phyloP scores from a whole-genome alignment of 2,113 vertebrate species.

The Australoheros scitulus region DNA sequence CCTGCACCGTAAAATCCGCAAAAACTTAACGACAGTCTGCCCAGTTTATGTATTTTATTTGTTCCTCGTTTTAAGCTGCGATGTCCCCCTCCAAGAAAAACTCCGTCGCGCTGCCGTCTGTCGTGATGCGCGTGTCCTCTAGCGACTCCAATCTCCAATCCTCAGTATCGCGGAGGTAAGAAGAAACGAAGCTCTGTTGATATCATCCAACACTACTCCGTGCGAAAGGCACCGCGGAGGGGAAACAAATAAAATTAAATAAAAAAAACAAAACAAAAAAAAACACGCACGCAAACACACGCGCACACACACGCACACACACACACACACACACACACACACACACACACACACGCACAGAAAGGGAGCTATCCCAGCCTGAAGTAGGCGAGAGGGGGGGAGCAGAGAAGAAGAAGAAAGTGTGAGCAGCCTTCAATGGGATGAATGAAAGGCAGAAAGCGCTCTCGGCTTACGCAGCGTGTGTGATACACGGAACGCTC shows the following conservation, averaged over 20 bases:
- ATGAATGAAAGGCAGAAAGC: slow-evolving; percentile 62
- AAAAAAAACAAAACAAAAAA: not conserved
- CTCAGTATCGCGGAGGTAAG: slow-evolving; percentile 32
- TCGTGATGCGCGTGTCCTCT: slow-evolving; percentile 62
- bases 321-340: too few species aligned
- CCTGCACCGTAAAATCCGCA: slow-evolving; percentile 56
- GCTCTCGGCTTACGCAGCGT: slow-evolving; percentile 28
- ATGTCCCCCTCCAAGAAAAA: slow-evolving; percentile 10
- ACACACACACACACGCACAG: not conserved
- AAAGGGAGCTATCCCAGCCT: slow-evolving; percentile 41
- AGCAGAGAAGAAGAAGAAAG: slow-evolving; percentile 1
- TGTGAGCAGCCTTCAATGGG: slow-evolving; percentile 50
- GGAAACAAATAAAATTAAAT: not conserved
- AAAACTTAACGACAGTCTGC: slow-evolving; percentile 28
- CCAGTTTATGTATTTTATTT: not conserved
- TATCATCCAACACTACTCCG: slow-evolving; percentile 52
- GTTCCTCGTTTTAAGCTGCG: not conserved
- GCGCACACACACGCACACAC: too few species aligned
- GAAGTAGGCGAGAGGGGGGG: not conserved
- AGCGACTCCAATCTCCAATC: slow-evolving; percentile 40
- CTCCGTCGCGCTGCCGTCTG: slow-evolving; percentile 29
- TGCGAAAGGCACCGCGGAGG: slow-evolving; percentile 32
- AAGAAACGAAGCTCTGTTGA: slow-evolving; percentile 49
- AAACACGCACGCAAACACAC: too few species aligned
- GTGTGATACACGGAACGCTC: slow-evolving; percentile 41